Evolutionary conservation across 2,888 invertebrate species (phyloP).

Genomic region (Panzeria rudis): DNA sequence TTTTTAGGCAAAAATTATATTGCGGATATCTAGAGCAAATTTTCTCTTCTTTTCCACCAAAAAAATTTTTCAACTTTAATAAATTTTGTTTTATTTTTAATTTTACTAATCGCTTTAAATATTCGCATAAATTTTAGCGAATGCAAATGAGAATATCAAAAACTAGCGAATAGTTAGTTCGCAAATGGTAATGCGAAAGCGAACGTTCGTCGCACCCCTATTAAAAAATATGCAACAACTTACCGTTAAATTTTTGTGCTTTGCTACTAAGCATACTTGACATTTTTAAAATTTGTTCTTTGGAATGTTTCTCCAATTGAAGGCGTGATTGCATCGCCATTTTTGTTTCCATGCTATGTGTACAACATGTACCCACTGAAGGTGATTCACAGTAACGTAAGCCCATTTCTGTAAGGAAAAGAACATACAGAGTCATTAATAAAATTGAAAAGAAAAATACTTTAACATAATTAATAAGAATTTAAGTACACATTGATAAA

Average conservation of each 20-base stretch:
- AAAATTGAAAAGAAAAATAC: slow-evolving; percentile 10
- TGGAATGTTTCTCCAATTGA: slow-evolving; percentile 90
- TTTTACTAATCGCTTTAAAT: too few relatives aligned
- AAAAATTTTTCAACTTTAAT: too few relatives aligned
- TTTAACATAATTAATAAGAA: slow-evolving; percentile 34
- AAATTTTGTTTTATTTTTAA: too few relatives aligned
- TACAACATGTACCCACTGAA: slow-evolving; percentile 86
- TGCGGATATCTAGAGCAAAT: too few relatives aligned
- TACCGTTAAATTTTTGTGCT: slow-evolving; percentile 94
- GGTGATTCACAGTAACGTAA: slow-evolving; percentile 83
- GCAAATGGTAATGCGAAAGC: too few relatives aligned
- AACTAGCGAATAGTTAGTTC: too few relatives aligned
- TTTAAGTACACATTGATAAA: slow-evolving; percentile 34
- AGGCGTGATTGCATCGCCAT: slow-evolving; percentile 89
- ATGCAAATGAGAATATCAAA: too few relatives aligned
- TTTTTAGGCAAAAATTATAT: too few relatives aligned
- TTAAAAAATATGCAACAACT: neutral
- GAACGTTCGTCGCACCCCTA: too few relatives aligned
- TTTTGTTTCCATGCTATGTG: slow-evolving; percentile 86
- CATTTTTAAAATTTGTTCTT: slow-evolving; percentile 90
- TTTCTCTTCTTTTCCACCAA: too few relatives aligned
- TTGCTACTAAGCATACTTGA: slow-evolving; percentile 90
- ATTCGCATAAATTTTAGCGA: too few relatives aligned
- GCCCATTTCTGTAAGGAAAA: slow-evolving; percentile 80
- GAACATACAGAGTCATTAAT: slow-evolving; percentile 13